Evolutionary conservation across 2,797 vertebrate genomes (phyloP).

Genomic region (Toxotes lorentzi): DNA sequence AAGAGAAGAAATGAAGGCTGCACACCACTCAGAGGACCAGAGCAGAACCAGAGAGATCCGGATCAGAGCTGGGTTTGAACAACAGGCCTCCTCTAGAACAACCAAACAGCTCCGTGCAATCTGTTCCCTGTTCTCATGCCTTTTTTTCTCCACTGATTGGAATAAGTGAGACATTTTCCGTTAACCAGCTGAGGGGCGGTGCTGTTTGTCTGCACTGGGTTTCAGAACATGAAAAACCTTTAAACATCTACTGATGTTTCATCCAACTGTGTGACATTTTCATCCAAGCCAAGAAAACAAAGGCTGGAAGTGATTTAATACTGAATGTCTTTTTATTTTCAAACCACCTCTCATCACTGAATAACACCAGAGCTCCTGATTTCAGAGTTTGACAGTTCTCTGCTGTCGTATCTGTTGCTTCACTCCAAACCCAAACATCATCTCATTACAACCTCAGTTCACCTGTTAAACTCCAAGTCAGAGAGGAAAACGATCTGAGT

Average conservation of each 20-base stretch:
- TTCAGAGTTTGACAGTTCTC: not conserved
- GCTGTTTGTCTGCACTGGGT: constrained; percentile 27
- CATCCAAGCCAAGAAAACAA: constrained; percentile 13
- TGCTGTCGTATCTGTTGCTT: constrained; percentile 24
- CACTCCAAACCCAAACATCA: constrained; percentile 21
- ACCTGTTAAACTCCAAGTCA: constrained; percentile 31
- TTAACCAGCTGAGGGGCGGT: constrained; percentile 58
- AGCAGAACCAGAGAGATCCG: constrained; percentile 54
- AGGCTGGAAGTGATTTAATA: not conserved
- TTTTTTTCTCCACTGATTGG: constrained; percentile 54
- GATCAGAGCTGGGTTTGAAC: constrained; percentile 61
- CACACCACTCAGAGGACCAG: constrained; percentile 44
- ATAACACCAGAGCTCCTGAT: not conserved
- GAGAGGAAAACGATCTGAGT: too few relatives aligned
- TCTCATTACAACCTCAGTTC: constrained; percentile 52
- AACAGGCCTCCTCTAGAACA: constrained; percentile 53
- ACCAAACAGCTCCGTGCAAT: constrained; percentile 57
- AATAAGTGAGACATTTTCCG: constrained; percentile 64
- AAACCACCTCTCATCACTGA: not conserved
- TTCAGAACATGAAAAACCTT: constrained; percentile 36
- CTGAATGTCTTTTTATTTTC: not conserved
- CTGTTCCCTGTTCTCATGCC: constrained; percentile 60
- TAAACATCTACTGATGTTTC: not conserved
- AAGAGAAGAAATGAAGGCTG: constrained; percentile 44
- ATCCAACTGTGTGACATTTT: not conserved